Evolutionary conservation across 2,113 vertebrate species (phyloP), one percentile per base, ranked within the genome.

Genomic region (Actinemys pallida): DNA sequence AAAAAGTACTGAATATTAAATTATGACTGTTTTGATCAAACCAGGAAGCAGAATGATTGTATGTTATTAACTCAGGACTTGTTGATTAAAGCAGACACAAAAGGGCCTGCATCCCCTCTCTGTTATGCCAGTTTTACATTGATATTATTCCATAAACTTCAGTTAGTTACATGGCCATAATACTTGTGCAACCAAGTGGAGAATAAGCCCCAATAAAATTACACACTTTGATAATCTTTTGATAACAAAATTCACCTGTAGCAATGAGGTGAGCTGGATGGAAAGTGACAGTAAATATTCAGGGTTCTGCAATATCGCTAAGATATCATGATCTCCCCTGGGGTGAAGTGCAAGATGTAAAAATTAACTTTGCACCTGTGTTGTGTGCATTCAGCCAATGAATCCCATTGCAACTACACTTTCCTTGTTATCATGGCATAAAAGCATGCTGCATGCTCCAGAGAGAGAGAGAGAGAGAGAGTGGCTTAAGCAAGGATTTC

Each of bases 101-200:
- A 53, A 54, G 80, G 1, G 0, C 8, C 72, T 81, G 10, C 2
- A 81, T 19, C 84, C 2, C 22, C 45, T 84, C 82, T 1, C 4
- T 89, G 11, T 49, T 90, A 72, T 7, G 88, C 29, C 84, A 90
- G 22, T 39, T 86, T 13, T 2, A 19, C 65, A 79, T 22, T 42
- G 62, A 83, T 52, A 79, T 10, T 72, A 25, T 87, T 91, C 81
- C 87, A 84, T 56, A 79, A 89, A 92, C 62, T 6, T 49, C 2
- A 14, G 65, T 93, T 85, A 86, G 6, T 2, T 39, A 56, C 20
- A 27, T 35, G 87, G 69, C 20, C 65, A 39, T 90, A 93, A 83
- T 87, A 82, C 9, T 3, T 47, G 9, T 10, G 27, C 52, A 24
- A 65, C 9, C 52, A 83, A 88, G 54, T 84, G 78, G 22, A 93